Conservation (phyloP, 2,888 invertebrate species). For the Netelia melanura region DNA sequence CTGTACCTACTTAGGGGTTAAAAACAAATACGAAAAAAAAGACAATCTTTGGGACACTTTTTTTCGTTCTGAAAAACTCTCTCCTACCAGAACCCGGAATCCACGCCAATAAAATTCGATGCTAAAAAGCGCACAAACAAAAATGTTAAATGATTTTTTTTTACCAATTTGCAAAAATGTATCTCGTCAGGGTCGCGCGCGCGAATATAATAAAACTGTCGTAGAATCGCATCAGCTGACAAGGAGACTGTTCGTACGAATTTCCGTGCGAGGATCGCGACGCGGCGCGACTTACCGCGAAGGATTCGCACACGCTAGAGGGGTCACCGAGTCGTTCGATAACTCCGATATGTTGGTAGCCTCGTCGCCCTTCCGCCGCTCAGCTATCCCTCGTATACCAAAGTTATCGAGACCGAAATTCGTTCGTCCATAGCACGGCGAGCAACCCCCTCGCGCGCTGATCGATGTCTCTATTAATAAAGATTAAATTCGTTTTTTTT, state of each 20-base stretch:
- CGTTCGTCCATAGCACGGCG: constrained; percentile 4
- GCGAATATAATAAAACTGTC: too few species aligned
- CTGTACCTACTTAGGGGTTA: too few species aligned
- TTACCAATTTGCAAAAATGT: too few species aligned
- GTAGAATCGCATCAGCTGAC: background rate
- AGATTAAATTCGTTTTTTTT: constrained; percentile 63
- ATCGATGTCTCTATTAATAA: constrained; percentile 70
- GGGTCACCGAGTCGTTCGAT: constrained; percentile 43
- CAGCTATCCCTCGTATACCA: background rate
- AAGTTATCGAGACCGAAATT: constrained; percentile 47
- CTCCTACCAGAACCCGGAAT: too few species aligned
- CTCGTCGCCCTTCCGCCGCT: background rate
- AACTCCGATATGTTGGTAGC: constrained; percentile 8
- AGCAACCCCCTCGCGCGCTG: constrained; percentile 5
- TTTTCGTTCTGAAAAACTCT: too few species aligned
- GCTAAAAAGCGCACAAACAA: too few species aligned
- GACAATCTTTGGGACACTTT: too few species aligned
- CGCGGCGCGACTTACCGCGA: constrained; percentile 31
- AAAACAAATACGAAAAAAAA: too few species aligned
- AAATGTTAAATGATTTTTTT: too few species aligned
- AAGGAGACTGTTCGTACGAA: constrained; percentile 33
- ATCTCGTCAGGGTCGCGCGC: too few species aligned
- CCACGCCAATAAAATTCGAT: too few species aligned
- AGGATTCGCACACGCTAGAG: background rate
- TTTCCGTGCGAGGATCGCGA: constrained; percentile 23